Evolutionary conservation across 1,140 invertebrate species (phyloP), one percentile per base, ranked within the genome.

Genomic region (honey bee (Apis mellifera)): DNA sequence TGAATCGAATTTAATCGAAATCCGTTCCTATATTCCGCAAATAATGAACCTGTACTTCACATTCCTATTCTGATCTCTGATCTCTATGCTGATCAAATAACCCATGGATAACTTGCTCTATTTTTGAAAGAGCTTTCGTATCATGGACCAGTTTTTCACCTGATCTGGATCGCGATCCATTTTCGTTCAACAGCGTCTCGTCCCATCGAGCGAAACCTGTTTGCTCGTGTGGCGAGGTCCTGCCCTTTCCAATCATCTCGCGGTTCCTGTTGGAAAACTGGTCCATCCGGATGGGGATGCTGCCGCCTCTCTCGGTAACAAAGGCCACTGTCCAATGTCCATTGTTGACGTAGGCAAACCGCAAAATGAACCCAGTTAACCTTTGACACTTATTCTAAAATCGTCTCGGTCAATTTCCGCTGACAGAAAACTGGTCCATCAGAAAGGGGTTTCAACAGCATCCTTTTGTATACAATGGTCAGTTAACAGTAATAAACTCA

Each of bases 131-230:
- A 60, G 69, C 42, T 23, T 11, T 48, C 17, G 15, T 7, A 55
- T 54, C 60, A 86, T 94, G 93, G 92, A 94, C 93, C 92, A 93
- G 93, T 94, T 93, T 82, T 91, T 79, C 93, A 94, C 93, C 92
- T 94, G 93, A 94, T 93, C 75, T 90, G 76, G 86, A 92, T 83
- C 92, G 68, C 79, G 89, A 86, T 87, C 90, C 76, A 90, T 88
- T 90, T 91, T 89, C 74, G 79, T 82, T 66, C 78, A 84, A 83
- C 79, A 87, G 85, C 79, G 72, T 75, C 66, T 64, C 84, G 69
- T 86, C 85, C 90, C 83, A 70, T 78, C 76, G 84, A 72, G 50
- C 82, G 66, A 87, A 92, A 93, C 93, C 92, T 93, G 92, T 92
- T 90, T 81, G 72, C 69, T 90, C 91, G 91, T 92, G 92, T 93